Evolutionary conservation across 2,888 invertebrate species (phyloP).

Genomic region (Oligia latruncula): DNA sequence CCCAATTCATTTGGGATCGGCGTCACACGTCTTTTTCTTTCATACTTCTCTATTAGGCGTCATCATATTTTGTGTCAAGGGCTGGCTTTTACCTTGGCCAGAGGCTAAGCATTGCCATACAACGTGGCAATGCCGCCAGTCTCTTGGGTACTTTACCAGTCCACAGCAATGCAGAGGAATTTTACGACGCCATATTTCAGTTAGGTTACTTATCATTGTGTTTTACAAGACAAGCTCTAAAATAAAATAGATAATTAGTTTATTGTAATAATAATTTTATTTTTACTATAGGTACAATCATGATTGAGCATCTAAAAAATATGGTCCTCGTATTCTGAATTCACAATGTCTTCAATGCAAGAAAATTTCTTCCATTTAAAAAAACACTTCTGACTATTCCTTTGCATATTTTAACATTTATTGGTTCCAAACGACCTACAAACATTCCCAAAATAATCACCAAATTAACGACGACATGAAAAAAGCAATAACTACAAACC

Average conservation of each 20-base stretch:
- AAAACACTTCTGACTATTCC: neutral
- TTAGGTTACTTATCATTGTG: neutral
- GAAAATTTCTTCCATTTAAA: neutral
- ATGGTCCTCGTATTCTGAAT: neutral
- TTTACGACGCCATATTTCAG: no score
- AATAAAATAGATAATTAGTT: no score
- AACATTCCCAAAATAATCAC: neutral
- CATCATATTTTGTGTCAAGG: neutral
- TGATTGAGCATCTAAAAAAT: no score
- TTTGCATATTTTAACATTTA: neutral
- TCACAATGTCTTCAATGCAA: neutral
- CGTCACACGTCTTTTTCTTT: no score
- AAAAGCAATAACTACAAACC: constrained; percentile 10
- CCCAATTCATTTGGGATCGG: no score
- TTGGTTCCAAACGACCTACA: neutral
- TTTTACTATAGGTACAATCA: no score
- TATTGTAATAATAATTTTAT: no score
- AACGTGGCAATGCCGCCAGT: no score
- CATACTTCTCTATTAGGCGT: neutral
- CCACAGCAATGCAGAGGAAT: no score
- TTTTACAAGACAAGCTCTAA: neutral
- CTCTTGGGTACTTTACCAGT: no score
- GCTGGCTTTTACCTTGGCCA: no score
- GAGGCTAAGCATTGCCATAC: no score
- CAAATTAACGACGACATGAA: neutral